Conservation (phyloP, 2,113 vertebrate genomes). For the Mionectes macconnelli region DNA sequence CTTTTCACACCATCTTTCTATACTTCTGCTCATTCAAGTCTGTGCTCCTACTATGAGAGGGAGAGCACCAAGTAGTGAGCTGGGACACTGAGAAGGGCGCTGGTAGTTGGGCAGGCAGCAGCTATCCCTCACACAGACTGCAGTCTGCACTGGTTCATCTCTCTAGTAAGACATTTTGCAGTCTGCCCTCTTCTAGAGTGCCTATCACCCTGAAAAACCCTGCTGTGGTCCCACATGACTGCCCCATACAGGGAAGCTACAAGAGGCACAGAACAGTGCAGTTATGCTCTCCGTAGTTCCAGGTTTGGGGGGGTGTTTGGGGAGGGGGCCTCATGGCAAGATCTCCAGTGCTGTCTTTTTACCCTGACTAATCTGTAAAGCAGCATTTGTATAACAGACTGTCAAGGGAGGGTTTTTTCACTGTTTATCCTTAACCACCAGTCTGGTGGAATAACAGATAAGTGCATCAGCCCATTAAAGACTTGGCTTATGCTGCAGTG, state of each 20-base stretch:
- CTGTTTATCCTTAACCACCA: not conserved
- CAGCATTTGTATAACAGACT: not conserved
- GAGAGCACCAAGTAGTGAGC: not conserved
- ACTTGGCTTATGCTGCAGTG: not conserved
- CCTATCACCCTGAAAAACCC: not conserved
- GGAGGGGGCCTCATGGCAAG: not conserved
- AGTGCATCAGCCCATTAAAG: conserved; percentile 10
- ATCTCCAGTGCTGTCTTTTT: not conserved
- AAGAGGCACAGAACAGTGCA: not conserved
- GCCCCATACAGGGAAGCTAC: not conserved
- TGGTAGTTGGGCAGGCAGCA: not conserved
- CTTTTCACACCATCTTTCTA: not conserved
- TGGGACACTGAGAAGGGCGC: not conserved
- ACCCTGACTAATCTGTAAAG: not conserved
- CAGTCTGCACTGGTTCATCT: not conserved
- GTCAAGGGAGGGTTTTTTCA: not conserved
- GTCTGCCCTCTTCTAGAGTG: not conserved
- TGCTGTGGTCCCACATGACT: accelerated
- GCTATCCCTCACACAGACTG: accelerated
- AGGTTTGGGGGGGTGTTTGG: too few species aligned
- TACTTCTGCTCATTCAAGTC: not conserved
- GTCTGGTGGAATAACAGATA: not conserved
- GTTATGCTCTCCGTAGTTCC: not conserved
- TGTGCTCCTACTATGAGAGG: not conserved
- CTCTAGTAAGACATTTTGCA: not conserved